These are phyloP conservation scores for Punctoribates punctum DNA, from an alignment of 2,888 invertebrate species.

Conservation along the genomic window DNA sequence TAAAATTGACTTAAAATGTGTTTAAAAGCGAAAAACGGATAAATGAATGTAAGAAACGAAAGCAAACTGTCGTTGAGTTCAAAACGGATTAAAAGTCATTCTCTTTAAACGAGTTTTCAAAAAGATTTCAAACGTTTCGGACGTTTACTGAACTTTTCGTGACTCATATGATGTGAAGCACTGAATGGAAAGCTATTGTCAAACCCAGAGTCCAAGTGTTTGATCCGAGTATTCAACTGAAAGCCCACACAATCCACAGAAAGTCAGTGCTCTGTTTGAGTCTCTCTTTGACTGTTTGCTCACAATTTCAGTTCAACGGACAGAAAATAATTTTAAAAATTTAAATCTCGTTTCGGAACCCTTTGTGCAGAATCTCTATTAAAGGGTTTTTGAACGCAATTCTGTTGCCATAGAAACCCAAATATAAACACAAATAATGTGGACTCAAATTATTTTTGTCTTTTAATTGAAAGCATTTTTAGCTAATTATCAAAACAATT, in stretches of 20 bases:
- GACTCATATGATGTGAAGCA: background rate
- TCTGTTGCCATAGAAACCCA: background rate
- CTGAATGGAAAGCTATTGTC: background rate
- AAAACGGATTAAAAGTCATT: constrained; percentile 1
- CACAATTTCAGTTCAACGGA: background rate
- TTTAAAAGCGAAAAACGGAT: background rate
- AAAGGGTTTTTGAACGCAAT: constrained; percentile 1
- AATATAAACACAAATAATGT: too few relatives aligned
- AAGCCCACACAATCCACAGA: background rate
- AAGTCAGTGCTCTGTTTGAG: background rate
- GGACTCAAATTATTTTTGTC: too few relatives aligned
- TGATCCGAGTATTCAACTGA: background rate
- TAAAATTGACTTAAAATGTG: background rate
- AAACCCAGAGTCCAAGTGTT: background rate
- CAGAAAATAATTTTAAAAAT: constrained; percentile 14
- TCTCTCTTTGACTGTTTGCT: too few relatives aligned
- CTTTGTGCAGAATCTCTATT: background rate
- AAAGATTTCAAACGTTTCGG: background rate
- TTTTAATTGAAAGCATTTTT: background rate
- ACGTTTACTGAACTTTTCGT: constrained; percentile 20
- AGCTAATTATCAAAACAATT: background rate
- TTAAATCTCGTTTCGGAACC: constrained; percentile 13
- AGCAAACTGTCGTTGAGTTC: background rate
- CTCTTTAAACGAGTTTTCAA: constrained; percentile 7
- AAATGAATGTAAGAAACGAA: too few relatives aligned